phyloP scores from a whole-genome alignment of 2,888 invertebrate genomes.

The Eurytoma adleriae region DNA sequence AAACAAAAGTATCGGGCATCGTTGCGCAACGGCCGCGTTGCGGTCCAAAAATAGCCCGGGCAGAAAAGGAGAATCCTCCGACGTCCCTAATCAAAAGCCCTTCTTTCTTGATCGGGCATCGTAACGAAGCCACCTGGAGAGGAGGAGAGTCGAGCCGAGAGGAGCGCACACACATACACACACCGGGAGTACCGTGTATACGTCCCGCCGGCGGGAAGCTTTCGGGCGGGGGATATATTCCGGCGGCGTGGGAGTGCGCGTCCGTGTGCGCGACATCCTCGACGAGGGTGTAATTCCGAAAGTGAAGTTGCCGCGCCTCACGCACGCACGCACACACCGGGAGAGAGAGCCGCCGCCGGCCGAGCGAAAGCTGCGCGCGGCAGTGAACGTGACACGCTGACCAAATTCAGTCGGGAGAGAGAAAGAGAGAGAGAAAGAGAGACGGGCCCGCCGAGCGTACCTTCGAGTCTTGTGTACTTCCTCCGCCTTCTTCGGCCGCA shows the following conservation, averaged over 20 bases:
- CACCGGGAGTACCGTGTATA: too few relatives aligned
- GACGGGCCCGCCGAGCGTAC: slow-evolving; percentile 37
- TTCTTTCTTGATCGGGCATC: too few relatives aligned
- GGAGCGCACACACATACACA: too few relatives aligned
- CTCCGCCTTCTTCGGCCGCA: not conserved
- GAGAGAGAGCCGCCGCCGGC: not conserved
- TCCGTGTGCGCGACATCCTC: slow-evolving; percentile 9
- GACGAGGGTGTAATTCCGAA: slow-evolving; percentile 46
- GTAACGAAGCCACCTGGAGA: too few relatives aligned
- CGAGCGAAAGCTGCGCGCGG: slow-evolving; percentile 66
- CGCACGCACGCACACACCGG: not conserved
- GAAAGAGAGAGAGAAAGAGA: slow-evolving; percentile 53
- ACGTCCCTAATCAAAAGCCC: too few relatives aligned
- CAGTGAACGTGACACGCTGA: slow-evolving; percentile 70
- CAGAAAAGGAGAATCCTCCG: too few relatives aligned
- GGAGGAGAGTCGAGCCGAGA: too few relatives aligned
- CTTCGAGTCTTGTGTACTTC: not conserved
- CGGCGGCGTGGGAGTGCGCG: slow-evolving; percentile 5
- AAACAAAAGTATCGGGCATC: not conserved
- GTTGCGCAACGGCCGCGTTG: not conserved
- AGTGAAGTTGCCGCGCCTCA: slow-evolving; percentile 36
- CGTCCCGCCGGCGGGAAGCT: not conserved
- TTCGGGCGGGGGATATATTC: not conserved
- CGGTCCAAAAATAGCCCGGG: too few relatives aligned
- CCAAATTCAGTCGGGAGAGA: slow-evolving; percentile 65